Evolutionary conservation across 2,888 invertebrate genomes (phyloP).

Genomic region (Eudemis profundana): DNA sequence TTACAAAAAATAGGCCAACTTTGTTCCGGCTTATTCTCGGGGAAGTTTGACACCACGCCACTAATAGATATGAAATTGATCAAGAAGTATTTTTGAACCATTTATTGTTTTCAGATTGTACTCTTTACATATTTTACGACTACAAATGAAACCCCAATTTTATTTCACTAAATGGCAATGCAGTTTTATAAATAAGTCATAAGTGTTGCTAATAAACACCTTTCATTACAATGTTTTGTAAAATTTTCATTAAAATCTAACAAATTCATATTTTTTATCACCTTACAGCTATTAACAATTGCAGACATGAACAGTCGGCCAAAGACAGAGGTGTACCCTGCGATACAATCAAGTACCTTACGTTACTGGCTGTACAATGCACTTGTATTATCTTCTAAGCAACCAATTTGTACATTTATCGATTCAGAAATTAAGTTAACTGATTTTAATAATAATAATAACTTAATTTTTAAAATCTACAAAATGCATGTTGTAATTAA

Average conservation of each 20-base stretch:
- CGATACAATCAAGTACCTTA: neutral
- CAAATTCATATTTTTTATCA: conserved; percentile 64
- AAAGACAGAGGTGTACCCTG: neutral
- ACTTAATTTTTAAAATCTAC: conserved; percentile 22
- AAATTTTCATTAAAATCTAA: conserved; percentile 70
- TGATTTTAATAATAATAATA: conserved; percentile 2
- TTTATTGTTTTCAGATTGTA: conserved; percentile 58
- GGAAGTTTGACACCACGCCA: too few relatives aligned
- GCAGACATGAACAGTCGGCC: conserved; percentile 44
- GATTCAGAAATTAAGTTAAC: conserved; percentile 47
- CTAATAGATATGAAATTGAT: conserved; percentile 43
- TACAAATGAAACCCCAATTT: conserved; percentile 68
- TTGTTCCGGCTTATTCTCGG: too few relatives aligned
- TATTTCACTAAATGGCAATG: conserved; percentile 64
- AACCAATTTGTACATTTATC: conserved; percentile 67
- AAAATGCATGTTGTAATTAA: conserved; percentile 22
- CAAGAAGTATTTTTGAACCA: conserved; percentile 49
- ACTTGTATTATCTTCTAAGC: conserved; percentile 19
- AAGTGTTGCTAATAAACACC: conserved; percentile 63
- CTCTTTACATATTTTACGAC: conserved; percentile 53
- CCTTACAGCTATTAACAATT: conserved; percentile 66
- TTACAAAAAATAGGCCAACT: too few relatives aligned
- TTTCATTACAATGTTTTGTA: conserved; percentile 59
- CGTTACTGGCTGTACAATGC: neutral
- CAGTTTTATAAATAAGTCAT: conserved; percentile 57